Conservation (phyloP, 2,888 invertebrate genomes). For the Aplocera efformata region DNA sequence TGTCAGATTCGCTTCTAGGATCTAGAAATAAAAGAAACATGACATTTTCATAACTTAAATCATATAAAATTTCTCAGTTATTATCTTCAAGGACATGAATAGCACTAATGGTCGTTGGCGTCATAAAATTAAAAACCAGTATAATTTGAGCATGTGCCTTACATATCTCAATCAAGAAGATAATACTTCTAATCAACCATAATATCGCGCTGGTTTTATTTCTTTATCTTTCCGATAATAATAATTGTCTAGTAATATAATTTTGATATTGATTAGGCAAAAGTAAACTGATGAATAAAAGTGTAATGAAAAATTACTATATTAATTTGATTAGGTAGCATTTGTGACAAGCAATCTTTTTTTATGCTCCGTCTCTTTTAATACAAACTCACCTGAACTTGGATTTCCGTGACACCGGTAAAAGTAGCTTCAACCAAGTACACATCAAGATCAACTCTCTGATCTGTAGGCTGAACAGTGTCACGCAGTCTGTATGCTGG, state of each 20-base stretch:
- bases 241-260: slow-evolving; percentile 13
- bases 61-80: too few species aligned
- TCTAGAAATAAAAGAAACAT: slow-evolving; percentile 35
- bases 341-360: not conserved
- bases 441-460: slow-evolving; percentile 58
- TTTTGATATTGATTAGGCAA: slow-evolving; percentile 12
- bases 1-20: slow-evolving; percentile 43
- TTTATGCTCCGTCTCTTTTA: too few species aligned
- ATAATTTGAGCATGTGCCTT: slow-evolving; percentile 13
- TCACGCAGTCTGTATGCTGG: slow-evolving; percentile 56
- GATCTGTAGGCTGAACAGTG: slow-evolving; percentile 48
- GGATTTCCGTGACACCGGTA: slow-evolving; percentile 38
- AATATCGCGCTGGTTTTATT: slow-evolving; percentile 18
- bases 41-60: too few species aligned
- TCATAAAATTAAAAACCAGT: slow-evolving; percentile 5
- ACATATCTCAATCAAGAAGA: slow-evolving; percentile 19
- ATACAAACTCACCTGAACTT: not conserved
- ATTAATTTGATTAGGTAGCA: not conserved
- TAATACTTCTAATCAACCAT: slow-evolving; percentile 18
- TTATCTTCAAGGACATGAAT: slow-evolving; percentile 6
- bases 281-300: slow-evolving; percentile 13
- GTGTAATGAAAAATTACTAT: slow-evolving; percentile 1
- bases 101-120: slow-evolving; percentile 8
- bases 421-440: slow-evolving; percentile 48
- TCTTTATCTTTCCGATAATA: slow-evolving; percentile 25